A percentile compares a stretch with the other conserved stretches of the same genome.
Conservation (phyloP, 1,140 invertebrate species). For the Thereuonema tuberculata region DNA sequence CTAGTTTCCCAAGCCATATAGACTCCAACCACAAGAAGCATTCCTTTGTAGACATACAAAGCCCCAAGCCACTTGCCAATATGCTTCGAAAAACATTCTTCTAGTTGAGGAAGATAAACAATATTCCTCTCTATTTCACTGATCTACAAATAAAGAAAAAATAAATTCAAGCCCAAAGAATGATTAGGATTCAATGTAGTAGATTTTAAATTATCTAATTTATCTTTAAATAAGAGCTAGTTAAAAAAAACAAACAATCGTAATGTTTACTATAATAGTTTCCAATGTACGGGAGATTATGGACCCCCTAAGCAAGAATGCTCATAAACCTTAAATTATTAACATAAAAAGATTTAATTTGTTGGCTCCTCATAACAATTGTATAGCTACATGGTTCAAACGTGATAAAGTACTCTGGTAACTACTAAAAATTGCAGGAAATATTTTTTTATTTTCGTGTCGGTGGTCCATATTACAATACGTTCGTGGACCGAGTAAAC, state of each 20-base stretch:
- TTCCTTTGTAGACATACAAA: slow-evolving; percentile 76
- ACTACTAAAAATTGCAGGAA: no score
- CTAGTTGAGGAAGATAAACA: slow-evolving; percentile 75
- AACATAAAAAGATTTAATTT: no score
- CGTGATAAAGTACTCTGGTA: no score
- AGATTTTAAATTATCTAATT: no score
- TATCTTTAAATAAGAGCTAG: background rate
- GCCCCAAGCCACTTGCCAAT: slow-evolving; percentile 72
- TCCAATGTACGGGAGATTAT: no score
- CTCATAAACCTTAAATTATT: no score
- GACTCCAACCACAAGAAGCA: slow-evolving; percentile 72
- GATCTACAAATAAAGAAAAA: slow-evolving; percentile 35
- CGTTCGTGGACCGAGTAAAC: no score
- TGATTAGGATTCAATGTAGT: background rate
- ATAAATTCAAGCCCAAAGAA: background rate
- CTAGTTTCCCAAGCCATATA: slow-evolving; percentile 97
- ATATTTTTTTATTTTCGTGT: no score
- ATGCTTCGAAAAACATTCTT: slow-evolving; percentile 70
- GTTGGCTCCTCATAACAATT: no score
- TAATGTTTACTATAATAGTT: background rate
- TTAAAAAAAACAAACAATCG: background rate
- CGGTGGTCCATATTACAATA: no score
- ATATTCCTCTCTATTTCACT: slow-evolving; percentile 57
- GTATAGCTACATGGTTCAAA: no score
- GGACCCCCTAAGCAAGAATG: no score